phyloP scores from a whole-genome alignment of 2,113 vertebrate genomes.

The Hippopotamus amphibius region DNA sequence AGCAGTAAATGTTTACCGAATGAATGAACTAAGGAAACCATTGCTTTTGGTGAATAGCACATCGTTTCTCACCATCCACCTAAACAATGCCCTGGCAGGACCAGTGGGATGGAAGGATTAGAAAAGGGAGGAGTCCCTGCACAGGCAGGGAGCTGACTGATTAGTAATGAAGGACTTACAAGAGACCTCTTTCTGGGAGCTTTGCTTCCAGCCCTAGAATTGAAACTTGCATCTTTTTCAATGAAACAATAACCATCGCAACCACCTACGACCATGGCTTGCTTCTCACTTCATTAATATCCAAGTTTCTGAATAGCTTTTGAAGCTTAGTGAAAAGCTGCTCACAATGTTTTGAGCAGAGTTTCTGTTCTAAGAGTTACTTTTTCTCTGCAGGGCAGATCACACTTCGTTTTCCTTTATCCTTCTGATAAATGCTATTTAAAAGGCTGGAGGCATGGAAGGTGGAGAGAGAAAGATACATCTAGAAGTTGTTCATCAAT shows the following conservation, averaged over 20 bases:
- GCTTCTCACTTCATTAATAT: slow-evolving; percentile 62
- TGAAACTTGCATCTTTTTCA: slow-evolving; percentile 15
- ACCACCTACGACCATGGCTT: slow-evolving; percentile 11
- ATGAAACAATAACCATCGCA: not conserved
- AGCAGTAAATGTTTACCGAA: not conserved
- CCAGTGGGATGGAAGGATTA: not conserved
- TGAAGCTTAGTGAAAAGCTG: slow-evolving; percentile 61
- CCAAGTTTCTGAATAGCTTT: slow-evolving; percentile 70
- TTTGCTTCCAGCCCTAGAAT: slow-evolving; percentile 37
- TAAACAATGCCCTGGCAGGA: not conserved
- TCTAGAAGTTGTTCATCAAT: slow-evolving; percentile 79
- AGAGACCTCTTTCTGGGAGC: not conserved
- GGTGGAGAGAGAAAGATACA: slow-evolving; percentile 30
- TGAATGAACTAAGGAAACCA: not conserved
- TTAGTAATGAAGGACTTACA: slow-evolving; percentile 4
- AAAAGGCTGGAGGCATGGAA: slow-evolving; percentile 55
- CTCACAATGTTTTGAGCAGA: slow-evolving; percentile 2
- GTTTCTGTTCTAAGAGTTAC: slow-evolving; percentile 66
- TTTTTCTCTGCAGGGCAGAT: slow-evolving; percentile 61
- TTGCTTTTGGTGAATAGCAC: rapidly evolving
- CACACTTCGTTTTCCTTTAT: slow-evolving; percentile 61
- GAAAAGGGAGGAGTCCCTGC: not conserved
- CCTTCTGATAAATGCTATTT: slow-evolving; percentile 57
- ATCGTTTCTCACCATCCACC: not conserved
- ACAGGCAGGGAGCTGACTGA: not conserved